These are phyloP conservation scores for Falco concolor DNA, from an alignment of 2,797 vertebrate species.

Conservation along the genomic window DNA sequence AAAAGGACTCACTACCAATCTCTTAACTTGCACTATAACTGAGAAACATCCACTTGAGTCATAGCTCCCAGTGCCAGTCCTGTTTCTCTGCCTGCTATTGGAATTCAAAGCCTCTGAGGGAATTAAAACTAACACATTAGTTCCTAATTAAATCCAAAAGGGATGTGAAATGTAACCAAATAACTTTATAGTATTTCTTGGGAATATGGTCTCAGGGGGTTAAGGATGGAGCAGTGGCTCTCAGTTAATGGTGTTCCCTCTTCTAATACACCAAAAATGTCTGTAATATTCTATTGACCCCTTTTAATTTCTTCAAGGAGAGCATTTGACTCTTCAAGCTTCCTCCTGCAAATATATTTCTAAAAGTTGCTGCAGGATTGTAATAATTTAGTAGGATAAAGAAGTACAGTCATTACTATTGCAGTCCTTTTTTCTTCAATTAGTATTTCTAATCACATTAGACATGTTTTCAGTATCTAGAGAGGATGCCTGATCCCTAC, in stretches of 20 bases:
- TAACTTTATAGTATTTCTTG: constrained; percentile 39
- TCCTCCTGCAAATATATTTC: constrained; percentile 43
- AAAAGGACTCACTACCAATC: constrained; percentile 1
- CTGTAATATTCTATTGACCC: constrained; percentile 30
- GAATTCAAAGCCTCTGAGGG: constrained; percentile 42
- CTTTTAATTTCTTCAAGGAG: constrained; percentile 48
- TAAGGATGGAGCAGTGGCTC: neutral
- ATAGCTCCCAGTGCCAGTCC: constrained; percentile 39
- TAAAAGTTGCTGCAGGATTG: constrained; percentile 49
- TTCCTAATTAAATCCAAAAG: constrained; percentile 58
- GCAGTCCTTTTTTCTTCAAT: constrained; percentile 71
- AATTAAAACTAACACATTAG: constrained; percentile 46
- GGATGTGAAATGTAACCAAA: constrained; percentile 46
- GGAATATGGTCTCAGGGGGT: constrained; percentile 44
- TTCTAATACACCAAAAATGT: neutral
- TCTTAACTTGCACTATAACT: neutral
- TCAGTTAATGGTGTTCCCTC: neutral
- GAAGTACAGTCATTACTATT: constrained; percentile 47
- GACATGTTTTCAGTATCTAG: constrained; percentile 75
- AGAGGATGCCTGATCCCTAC: constrained; percentile 78
- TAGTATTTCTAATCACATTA: constrained; percentile 77
- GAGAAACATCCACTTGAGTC: constrained; percentile 37
- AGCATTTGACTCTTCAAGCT: constrained; percentile 24
- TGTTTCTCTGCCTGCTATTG: neutral
- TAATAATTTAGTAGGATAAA: constrained; percentile 57